Evolutionary conservation across 2,888 invertebrate species (phyloP).

Genomic region (Arctia plantaginis): DNA sequence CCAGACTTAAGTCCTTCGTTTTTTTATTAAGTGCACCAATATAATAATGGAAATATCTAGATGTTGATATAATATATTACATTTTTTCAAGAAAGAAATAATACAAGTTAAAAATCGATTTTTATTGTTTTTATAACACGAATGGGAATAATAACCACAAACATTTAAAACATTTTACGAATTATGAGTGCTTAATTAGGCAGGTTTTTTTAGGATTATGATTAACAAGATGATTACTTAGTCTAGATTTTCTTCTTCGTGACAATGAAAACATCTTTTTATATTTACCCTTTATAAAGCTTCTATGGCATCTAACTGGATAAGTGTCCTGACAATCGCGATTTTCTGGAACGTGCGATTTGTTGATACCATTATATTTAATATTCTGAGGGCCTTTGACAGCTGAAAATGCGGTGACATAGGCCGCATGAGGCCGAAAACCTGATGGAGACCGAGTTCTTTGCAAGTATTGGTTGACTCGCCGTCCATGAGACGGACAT

Average conservation of each 20-base stretch:
- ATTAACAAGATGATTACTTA: conserved; percentile 8
- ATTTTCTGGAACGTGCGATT: conserved; percentile 30
- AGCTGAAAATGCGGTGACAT: conserved; percentile 55
- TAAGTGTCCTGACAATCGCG: conserved; percentile 37
- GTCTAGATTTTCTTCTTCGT: conserved; percentile 58
- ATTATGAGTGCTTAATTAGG: not conserved
- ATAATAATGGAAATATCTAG: too few species aligned
- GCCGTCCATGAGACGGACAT: conserved; percentile 63
- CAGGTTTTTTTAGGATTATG: conserved; percentile 5
- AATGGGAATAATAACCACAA: conserved; percentile 1
- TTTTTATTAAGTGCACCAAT: too few species aligned
- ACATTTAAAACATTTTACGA: conserved; percentile 7
- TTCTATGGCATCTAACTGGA: conserved; percentile 59
- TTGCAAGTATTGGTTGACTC: conserved; percentile 23
- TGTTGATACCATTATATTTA: conserved; percentile 28
- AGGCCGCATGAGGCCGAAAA: conserved; percentile 59
- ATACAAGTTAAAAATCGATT: not conserved
- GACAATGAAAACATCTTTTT: conserved; percentile 66
- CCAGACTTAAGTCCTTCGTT: too few species aligned
- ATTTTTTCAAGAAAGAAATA: not conserved
- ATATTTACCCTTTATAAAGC: conserved; percentile 63
- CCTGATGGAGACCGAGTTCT: conserved; percentile 48
- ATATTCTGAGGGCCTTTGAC: not conserved
- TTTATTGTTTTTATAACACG: conserved; percentile 2
- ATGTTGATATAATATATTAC: not conserved